Evolutionary conservation across 1,140 invertebrate genomes (phyloP).

Genomic region (Cheumatopsyche charites): DNA sequence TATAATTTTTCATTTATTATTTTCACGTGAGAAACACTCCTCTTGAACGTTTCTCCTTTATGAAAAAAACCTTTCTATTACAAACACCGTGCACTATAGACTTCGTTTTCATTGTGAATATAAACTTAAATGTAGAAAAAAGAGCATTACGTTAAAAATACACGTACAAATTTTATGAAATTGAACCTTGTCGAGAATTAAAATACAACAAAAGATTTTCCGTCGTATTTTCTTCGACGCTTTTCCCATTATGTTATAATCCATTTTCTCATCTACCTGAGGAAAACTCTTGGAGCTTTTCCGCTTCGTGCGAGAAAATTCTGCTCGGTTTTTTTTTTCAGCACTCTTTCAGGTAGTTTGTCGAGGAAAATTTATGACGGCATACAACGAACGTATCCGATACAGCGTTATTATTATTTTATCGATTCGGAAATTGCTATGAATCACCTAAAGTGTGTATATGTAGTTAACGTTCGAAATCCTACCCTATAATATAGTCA

Average conservation of each 20-base stretch:
- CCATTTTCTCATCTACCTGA: not conserved
- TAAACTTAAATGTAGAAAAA: not conserved
- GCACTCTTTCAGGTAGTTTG: not conserved
- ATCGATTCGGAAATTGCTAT: too few species aligned
- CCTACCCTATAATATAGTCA: too few species aligned
- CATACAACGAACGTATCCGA: too few species aligned
- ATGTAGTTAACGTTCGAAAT: too few species aligned
- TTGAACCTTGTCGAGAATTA: conserved; percentile 8
- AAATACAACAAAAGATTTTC: conserved; percentile 6
- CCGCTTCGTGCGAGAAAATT: not conserved
- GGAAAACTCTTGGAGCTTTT: not conserved
- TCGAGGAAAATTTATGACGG: conserved; percentile 10
- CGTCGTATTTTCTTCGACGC: not conserved
- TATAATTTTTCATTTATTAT: too few species aligned
- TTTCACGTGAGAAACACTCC: too few species aligned
- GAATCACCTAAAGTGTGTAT: too few species aligned
- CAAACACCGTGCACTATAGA: not conserved
- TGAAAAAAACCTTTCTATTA: not conserved
- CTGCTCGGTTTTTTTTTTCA: not conserved
- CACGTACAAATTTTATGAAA: not conserved
- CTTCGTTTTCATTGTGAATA: not conserved
- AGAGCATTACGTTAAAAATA: not conserved
- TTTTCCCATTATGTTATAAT: conserved; percentile 15
- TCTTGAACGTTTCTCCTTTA: too few species aligned
- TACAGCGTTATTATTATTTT: too few species aligned